These are phyloP conservation scores for Champsocephalus esox DNA, from an alignment of 2,797 vertebrate genomes.

Conservation along the genomic window DNA sequence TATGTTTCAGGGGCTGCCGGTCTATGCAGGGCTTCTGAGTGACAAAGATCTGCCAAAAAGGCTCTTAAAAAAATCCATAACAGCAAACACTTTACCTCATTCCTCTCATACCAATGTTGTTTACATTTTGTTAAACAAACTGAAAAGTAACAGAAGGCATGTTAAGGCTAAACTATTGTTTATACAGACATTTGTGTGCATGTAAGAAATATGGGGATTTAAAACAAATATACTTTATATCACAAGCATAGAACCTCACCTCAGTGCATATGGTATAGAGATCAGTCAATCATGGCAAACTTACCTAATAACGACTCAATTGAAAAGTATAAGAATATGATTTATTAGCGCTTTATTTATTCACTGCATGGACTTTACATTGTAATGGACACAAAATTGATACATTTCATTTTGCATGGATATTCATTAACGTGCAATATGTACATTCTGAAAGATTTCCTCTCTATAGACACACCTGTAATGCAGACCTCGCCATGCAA, in stretches of 20 bases:
- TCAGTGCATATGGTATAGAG: background rate
- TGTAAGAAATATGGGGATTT: background rate
- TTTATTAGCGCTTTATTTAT: too few species aligned
- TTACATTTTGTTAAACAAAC: background rate
- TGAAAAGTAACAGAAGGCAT: background rate
- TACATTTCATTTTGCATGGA: background rate
- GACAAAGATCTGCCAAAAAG: background rate
- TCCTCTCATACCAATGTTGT: background rate
- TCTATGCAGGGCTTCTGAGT: background rate
- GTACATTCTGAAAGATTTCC: background rate
- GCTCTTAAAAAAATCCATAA: background rate
- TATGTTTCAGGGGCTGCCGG: conserved; percentile 8
- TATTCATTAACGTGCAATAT: background rate
- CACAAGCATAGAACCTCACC: background rate
- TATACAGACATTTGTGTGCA: background rate
- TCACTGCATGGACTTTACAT: too few species aligned
- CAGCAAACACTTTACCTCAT: background rate
- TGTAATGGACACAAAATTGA: too few species aligned
- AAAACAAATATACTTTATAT: background rate
- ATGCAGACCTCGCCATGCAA: background rate
- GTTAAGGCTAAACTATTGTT: background rate
- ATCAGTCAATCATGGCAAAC: conserved; percentile 13
- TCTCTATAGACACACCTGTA: background rate
- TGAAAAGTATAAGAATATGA: conserved; percentile 4
- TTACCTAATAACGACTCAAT: conserved; percentile 24